Evolutionary conservation across 2,113 vertebrate genomes (phyloP), one percentile per base, ranked within the genome.

Genomic region (Pteronura brasiliensis): DNA sequence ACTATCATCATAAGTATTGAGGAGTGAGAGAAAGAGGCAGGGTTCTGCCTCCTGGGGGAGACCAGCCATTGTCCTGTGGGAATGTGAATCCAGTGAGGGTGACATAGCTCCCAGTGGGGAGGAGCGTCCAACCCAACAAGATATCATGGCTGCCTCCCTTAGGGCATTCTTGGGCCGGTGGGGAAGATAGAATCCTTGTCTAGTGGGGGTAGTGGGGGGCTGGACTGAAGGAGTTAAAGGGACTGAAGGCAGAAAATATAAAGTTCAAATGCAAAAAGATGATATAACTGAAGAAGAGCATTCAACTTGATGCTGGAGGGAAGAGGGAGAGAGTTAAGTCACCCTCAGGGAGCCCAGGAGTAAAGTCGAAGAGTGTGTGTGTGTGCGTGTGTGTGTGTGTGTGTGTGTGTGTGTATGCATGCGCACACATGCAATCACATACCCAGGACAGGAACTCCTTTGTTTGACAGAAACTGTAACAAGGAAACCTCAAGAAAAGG

Each of bases 191-290:
- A 13, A 36, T 44, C 31, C 27, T 95, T 31, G 52, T n/a, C 42
- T 55, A 42, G 7, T 18, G 9, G 39, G 15, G 17, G 5, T 49
- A 42, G 6, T 14, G 7, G 39, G 12, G 17, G 6, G 67, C 21
- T 67, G 5, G 47, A n/a, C 49, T 39, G 25, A 17, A 93, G 29
- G 31, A 15, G 17, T 23, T 71, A 15, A 14, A 55, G 39, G 21
- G n/a, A 29, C 21, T 4, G 6, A 31, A 44, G 59, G 34, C 34
- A 11, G 49, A n/a, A 52, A 61, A 23, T 17, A 49, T 2, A 57
- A 92, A 88, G 57, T 80, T 69, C 89, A 96, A n/a, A 61, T 42
- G 31, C 57, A 79, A 82, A 86, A 96, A 91, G 52, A 25, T 72
- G 18, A 90, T 20, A 42, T 79, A 23, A 83, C 52, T 59, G 15